phyloP scores from a whole-genome alignment of 1,140 invertebrate species.

The Dryas iulia region DNA sequence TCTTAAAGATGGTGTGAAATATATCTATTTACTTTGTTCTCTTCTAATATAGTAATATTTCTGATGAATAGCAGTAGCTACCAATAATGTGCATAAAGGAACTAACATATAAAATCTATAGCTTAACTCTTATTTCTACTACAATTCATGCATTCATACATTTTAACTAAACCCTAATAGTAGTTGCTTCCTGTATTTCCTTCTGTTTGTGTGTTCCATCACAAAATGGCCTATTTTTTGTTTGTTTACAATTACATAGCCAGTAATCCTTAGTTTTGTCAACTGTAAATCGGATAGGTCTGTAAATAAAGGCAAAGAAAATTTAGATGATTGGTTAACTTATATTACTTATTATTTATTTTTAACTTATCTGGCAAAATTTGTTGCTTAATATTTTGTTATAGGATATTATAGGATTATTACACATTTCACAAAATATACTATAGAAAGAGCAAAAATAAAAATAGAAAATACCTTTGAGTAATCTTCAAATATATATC shows the following conservation, averaged over 20 bases:
- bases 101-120: neutral
- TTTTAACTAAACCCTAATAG: slow-evolving; percentile 31
- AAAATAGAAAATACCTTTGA: slow-evolving; percentile 66
- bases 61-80: neutral
- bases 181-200: slow-evolving; percentile 82
- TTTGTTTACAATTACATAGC: slow-evolving; percentile 99
- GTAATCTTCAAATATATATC: slow-evolving; percentile 86
- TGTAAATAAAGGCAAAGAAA: slow-evolving; percentile 54
- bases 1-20: too few relatives aligned
- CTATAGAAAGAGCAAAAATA: neutral
- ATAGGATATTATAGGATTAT: too few relatives aligned
- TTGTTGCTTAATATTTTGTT: too few relatives aligned
- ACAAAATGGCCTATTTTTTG: slow-evolving; percentile 96
- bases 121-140: slow-evolving; percentile 10
- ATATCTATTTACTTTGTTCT: too few relatives aligned
- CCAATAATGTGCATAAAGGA: neutral
- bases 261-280: slow-evolving; percentile 96
- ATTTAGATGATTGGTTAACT: neutral
- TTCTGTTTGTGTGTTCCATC: slow-evolving; percentile 95
- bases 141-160: slow-evolving; percentile 36
- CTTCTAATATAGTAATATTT: too few relatives aligned
- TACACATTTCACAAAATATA: too few relatives aligned
- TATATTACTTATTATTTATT: too few relatives aligned
- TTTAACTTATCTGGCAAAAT: too few relatives aligned
- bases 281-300: slow-evolving; percentile 91